Conservation (phyloP, 1,140 invertebrate genomes). For the Drosophila guanche region DNA sequence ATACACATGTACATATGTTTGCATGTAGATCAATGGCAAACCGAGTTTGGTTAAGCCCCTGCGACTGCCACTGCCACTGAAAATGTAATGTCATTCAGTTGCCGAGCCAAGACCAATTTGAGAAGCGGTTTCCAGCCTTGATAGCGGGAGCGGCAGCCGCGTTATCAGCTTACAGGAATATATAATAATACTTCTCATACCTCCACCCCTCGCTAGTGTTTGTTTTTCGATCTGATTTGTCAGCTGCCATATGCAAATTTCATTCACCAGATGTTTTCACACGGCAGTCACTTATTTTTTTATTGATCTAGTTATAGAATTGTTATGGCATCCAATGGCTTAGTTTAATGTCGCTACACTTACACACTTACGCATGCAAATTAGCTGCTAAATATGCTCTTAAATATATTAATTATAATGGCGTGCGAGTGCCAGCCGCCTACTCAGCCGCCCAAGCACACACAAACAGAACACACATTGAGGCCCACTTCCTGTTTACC, state of each 20-base stretch:
- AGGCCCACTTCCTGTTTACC: constrained; percentile 46
- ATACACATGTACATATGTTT: constrained; percentile 24
- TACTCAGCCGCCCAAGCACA: constrained; percentile 36
- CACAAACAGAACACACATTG: constrained; percentile 13
- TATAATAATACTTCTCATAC: constrained; percentile 2
- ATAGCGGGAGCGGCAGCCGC: background rate
- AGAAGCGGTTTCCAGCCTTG: constrained; percentile 26
- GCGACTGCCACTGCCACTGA: constrained; percentile 44
- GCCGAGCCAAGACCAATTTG: constrained; percentile 63
- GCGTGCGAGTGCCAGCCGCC: constrained; percentile 16
- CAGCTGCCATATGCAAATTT: constrained; percentile 65
- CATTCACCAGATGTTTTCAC: constrained; percentile 69
- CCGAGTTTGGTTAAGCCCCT: constrained; percentile 72
- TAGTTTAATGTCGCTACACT: constrained; percentile 64
- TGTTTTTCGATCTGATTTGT: constrained; percentile 19
- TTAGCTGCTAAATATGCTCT: constrained; percentile 65
- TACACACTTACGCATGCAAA: constrained; percentile 74
- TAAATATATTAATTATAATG: constrained; percentile 43
- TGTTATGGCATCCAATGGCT: constrained; percentile 7
- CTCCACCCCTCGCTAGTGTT: too few species aligned
- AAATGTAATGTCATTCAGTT: constrained; percentile 71
- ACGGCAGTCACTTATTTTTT: constrained; percentile 22
- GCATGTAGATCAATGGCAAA: constrained; percentile 76
- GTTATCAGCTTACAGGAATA: constrained; percentile 65
- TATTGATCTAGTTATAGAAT: constrained; percentile 23